Percentiles rank a stretch among this genome's conserved stretches.
Evolutionary conservation across 1,140 invertebrate genomes (phyloP).

Genomic region (Bombus superbus): DNA sequence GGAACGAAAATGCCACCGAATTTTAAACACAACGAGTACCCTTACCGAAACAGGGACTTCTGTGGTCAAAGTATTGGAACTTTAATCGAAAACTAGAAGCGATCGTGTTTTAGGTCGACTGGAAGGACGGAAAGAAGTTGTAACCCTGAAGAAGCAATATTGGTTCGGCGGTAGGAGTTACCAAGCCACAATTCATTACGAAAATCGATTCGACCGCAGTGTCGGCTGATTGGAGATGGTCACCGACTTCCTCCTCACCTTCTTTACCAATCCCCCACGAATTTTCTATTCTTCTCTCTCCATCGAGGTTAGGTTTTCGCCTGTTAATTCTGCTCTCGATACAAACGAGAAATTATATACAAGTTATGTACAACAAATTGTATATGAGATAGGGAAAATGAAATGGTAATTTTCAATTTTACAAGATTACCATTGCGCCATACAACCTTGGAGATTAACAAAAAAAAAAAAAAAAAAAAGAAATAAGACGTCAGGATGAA

Average conservation of each 20-base stretch:
- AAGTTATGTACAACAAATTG: neutral
- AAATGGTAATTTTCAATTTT: neutral
- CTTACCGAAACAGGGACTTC: conserved; percentile 26
- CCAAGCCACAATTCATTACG: conserved; percentile 76
- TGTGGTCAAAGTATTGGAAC: conserved; percentile 47
- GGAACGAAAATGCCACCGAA: neutral
- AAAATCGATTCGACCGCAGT: conserved; percentile 75
- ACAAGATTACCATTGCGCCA: neutral
- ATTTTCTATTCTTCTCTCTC: conserved; percentile 29
- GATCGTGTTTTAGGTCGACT: conserved; percentile 60
- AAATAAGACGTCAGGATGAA: neutral
- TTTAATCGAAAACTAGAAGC: conserved; percentile 65
- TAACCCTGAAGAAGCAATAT: conserved; percentile 78
- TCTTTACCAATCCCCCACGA: conserved; percentile 23
- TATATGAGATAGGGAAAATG: neutral
- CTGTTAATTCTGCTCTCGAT: conserved; percentile 8
- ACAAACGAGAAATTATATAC: conserved; percentile 52
- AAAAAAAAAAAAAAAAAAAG: no score
- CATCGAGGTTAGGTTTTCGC: neutral
- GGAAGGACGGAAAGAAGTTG: conserved; percentile 69
- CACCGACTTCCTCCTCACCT: conserved; percentile 57
- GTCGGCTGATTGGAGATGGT: conserved; percentile 75
- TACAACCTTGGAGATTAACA: neutral
- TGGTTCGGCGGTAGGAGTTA: conserved; percentile 68
- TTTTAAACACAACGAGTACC: conserved; percentile 39